A percentile compares a stretch with the other conserved stretches of the same genome.
Evolutionary conservation across 1,140 invertebrate genomes (phyloP).

Genomic region (Melanaphis sacchari): DNA sequence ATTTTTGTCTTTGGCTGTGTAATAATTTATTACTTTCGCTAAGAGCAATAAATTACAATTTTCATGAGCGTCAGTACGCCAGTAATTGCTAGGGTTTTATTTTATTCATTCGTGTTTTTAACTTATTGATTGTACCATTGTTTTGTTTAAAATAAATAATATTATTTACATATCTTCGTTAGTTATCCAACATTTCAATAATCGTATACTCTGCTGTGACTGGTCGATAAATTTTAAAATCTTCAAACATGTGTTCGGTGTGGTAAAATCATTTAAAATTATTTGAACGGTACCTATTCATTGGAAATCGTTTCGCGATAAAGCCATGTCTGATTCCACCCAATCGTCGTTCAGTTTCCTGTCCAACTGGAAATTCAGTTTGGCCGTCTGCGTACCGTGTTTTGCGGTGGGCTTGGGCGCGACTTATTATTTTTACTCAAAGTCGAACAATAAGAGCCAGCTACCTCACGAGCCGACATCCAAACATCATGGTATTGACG

Average conservation of each 20-base stretch:
- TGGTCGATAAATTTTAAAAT: background rate
- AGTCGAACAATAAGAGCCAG: background rate
- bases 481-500: background rate
- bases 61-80: background rate
- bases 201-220: background rate
- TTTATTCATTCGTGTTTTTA: background rate
- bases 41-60: background rate
- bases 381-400: slow-evolving; percentile 42
- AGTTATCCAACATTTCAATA: background rate
- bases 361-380: slow-evolving; percentile 41
- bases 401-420: slow-evolving; percentile 33
- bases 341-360: slow-evolving; percentile 10
- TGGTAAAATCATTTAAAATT: background rate
- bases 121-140: background rate
- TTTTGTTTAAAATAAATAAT: background rate
- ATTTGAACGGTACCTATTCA: background rate
- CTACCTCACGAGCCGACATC: background rate
- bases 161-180: background rate
- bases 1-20: background rate
- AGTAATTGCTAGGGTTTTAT: background rate
- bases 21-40: background rate
- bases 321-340: slow-evolving; percentile 18
- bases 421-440: slow-evolving; percentile 29
- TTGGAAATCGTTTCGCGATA: background rate
- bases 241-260: background rate